Base-by-base conservation (phyloP, 2,113 vertebrate species). In the Microcebus ravelobensis region DNA sequence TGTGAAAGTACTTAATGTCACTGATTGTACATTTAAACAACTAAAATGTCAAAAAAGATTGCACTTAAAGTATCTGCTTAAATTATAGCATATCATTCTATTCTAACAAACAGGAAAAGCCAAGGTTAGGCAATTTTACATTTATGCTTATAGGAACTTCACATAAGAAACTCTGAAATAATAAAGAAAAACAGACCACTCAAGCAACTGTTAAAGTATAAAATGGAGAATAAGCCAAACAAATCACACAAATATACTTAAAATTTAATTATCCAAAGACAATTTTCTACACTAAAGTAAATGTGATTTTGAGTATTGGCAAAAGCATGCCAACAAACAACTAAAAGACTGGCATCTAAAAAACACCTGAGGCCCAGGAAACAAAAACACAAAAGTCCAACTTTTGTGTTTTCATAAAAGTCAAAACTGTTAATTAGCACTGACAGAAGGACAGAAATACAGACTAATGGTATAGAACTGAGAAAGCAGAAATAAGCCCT, bases 141-240 rank as follows among this genome's bases (percentile, higher is more conserved):
- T 36, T 94, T 82, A 88, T 68, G 4, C 13, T 86, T 92, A 88
- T 48, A 68, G 25, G 25, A 89, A 31, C 45, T 71, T 92, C 42
- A 90, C 6, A 81, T 6, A 97, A 92, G 42, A 90, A 96, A 92
- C n/a, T 87, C 57, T 71, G 52, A 96, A 95, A 90, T 68, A 82
- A 81, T 59, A 90, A 76, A 61, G 7, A 96, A 87, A 96, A 77
- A 87, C 17, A 70, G 21, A 77, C 36, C 13, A 57, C 39, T 84
- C 9, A 92, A 95, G 50, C 67, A 90, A 87, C 6, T 57, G 48
- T 68, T 20, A 68, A 21, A 74, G 31, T 42, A 80, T 74, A 65
- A 91, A 80, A 90, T 65, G 13, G 76, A 84, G 42, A 70, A 71
- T 25, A 90, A 80, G 65, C 42, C 45, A 90, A 73, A 88, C 55